Conservation (phyloP, 2,888 invertebrate species). For the Mythimna pallens region DNA sequence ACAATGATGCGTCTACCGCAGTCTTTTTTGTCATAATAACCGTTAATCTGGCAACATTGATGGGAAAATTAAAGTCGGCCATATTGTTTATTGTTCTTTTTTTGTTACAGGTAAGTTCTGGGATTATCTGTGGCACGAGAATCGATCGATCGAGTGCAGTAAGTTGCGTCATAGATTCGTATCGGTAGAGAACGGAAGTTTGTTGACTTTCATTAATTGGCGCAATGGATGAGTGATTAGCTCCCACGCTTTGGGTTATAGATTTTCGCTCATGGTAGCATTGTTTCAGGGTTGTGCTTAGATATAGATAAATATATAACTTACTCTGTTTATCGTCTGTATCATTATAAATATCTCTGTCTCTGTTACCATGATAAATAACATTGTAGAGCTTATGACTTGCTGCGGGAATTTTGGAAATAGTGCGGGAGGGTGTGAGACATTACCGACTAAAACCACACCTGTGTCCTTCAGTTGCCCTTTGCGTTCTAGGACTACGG, state of each 20-base stretch:
- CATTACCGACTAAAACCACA: no score
- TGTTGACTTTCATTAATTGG: slow-evolving; percentile 11
- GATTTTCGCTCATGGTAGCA: neutral
- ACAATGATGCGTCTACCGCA: slow-evolving; percentile 82
- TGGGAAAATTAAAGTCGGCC: slow-evolving; percentile 71
- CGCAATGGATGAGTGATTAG: slow-evolving; percentile 5
- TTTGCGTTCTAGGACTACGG: no score
- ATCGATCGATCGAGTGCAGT: slow-evolving; percentile 22
- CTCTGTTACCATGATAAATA: no score
- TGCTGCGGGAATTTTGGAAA: no score
- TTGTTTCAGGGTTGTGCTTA: neutral
- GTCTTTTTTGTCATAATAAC: slow-evolving; percentile 77
- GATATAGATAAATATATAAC: no score
- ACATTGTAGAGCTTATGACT: no score
- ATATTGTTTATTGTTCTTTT: slow-evolving; percentile 61
- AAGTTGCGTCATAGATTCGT: slow-evolving; percentile 42
- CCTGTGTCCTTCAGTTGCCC: no score
- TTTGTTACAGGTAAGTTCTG: slow-evolving; percentile 72
- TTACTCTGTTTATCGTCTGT: no score
- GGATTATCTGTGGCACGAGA: slow-evolving; percentile 39
- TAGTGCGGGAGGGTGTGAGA: no score
- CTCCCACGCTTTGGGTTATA: slow-evolving; percentile 3
- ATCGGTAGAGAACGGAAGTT: slow-evolving; percentile 14
- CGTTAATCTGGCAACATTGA: slow-evolving; percentile 73
- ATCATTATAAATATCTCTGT: no score